Conservation (phyloP, 2,888 invertebrate genomes). For the Creontiades dilutus region DNA sequence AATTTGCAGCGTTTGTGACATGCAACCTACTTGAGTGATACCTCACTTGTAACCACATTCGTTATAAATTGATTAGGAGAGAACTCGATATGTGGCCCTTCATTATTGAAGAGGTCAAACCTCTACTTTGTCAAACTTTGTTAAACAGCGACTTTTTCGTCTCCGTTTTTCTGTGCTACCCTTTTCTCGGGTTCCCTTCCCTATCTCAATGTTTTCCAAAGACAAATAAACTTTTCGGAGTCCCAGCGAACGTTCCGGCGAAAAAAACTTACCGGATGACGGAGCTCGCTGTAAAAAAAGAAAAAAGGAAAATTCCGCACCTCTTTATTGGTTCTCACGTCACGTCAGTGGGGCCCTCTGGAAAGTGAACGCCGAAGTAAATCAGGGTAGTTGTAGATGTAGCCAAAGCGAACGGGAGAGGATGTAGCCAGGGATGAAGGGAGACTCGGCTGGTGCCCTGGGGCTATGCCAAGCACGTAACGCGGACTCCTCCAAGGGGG, state of each 20-base stretch:
- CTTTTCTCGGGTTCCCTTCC: constrained; percentile 20
- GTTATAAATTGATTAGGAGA: neutral
- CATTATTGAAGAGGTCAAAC: neutral
- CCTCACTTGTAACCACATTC: too few relatives aligned
- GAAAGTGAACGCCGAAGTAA: constrained; percentile 62
- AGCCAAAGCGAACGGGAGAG: constrained; percentile 58
- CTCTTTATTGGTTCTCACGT: constrained; percentile 60
- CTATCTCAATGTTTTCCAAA: constrained; percentile 47
- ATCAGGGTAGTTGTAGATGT: constrained; percentile 61
- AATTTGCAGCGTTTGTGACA: too few relatives aligned
- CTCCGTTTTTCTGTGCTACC: neutral
- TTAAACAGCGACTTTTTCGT: neutral
- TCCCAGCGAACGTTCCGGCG: neutral
- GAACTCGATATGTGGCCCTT: neutral
- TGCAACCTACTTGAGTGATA: too few relatives aligned
- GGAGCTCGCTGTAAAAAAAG: neutral
- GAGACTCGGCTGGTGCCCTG: constrained; percentile 42
- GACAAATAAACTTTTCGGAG: constrained; percentile 38
- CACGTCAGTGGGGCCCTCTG: constrained; percentile 50
- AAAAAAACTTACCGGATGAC: constrained; percentile 36
- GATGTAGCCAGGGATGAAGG: neutral
- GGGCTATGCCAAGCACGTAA: constrained; percentile 66
- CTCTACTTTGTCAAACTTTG: neutral
- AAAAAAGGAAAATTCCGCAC: constrained; percentile 47
- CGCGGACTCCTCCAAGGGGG: constrained; percentile 13